These are phyloP conservation scores for Ammodytes dubius DNA, from an alignment of 2,113 vertebrate species.

Conservation along the genomic window DNA sequence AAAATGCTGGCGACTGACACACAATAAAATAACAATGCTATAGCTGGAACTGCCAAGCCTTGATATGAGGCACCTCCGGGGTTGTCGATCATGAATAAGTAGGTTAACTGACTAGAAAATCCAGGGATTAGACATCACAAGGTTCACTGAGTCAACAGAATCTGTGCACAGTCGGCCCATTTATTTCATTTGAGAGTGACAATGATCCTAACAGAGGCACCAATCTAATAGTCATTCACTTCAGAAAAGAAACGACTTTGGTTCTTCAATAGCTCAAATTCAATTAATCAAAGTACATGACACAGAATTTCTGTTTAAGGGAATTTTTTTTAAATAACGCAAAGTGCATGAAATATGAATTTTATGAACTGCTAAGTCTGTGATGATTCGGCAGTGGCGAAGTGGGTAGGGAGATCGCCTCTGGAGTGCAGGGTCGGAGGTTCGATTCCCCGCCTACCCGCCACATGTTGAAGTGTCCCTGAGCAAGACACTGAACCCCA, in stretches of 20 bases:
- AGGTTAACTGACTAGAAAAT: slow-evolving; percentile 80
- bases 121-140: slow-evolving; percentile 79
- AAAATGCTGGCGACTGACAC: slow-evolving; percentile 32
- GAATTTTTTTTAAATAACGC: background rate
- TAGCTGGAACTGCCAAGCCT: slow-evolving; percentile 20
- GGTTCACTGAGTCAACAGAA: slow-evolving; percentile 74
- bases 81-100: slow-evolving; percentile 64
- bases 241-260: slow-evolving; percentile 2
- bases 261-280: background rate
- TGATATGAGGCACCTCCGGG: slow-evolving; percentile 49
- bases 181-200: slow-evolving; percentile 54
- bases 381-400: background rate
- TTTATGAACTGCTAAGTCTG: background rate
- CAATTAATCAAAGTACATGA: background rate
- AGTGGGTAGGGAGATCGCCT: too few relatives aligned
- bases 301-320: background rate
- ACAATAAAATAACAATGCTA: slow-evolving; percentile 13
- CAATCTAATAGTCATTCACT: slow-evolving; percentile 27
- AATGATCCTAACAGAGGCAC: slow-evolving; percentile 51
- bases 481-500: too few relatives aligned
- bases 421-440: too few relatives aligned
- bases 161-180: slow-evolving; percentile 51
- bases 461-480: too few relatives aligned
- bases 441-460: too few relatives aligned
- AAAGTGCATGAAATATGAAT: too few relatives aligned